phyloP scores from a whole-genome alignment of 2,797 vertebrate genomes.

The Oryzias dopingdopingensis region DNA sequence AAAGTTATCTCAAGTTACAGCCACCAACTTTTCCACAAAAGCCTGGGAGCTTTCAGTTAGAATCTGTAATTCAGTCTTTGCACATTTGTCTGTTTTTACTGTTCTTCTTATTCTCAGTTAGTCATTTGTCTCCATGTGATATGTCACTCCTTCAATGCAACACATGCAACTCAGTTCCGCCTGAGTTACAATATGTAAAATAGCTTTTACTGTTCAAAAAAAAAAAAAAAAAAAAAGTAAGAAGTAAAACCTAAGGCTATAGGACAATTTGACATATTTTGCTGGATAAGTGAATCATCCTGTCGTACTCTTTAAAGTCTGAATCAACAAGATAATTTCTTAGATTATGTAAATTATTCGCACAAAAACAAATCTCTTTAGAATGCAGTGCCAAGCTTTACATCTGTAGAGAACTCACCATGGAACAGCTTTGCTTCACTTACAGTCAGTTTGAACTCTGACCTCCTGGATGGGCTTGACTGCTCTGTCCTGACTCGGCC shows the following conservation, averaged over 20 bases:
- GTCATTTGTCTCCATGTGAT: slow-evolving; percentile 26
- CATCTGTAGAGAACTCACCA: background rate
- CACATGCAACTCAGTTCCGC: background rate
- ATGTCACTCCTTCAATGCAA: slow-evolving; percentile 2
- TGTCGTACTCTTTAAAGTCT: too few relatives aligned
- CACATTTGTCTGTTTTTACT: slow-evolving; percentile 28
- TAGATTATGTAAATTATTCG: too few relatives aligned
- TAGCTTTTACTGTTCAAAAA: too few relatives aligned
- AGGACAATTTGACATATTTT: too few relatives aligned
- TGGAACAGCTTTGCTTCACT: slow-evolving; percentile 11
- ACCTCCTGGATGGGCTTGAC: slow-evolving; percentile 5
- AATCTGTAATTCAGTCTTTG: slow-evolving; percentile 38
- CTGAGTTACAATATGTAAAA: background rate
- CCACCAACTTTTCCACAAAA: slow-evolving; percentile 53
- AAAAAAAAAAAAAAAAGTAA: too few relatives aligned
- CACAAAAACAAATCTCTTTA: too few relatives aligned
- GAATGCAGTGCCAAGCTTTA: background rate
- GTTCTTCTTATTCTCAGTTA: slow-evolving; percentile 35
- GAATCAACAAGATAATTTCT: too few relatives aligned
- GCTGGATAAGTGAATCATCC: too few relatives aligned
- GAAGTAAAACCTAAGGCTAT: too few relatives aligned
- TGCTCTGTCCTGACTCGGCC: slow-evolving; percentile 5
- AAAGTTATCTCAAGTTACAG: slow-evolving; percentile 64
- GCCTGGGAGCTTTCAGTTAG: slow-evolving; percentile 42
- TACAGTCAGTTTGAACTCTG: slow-evolving; percentile 16